These are phyloP conservation scores for Gandaritis pyraliata DNA, from an alignment of 2,888 invertebrate species.

Conservation along the genomic window DNA sequence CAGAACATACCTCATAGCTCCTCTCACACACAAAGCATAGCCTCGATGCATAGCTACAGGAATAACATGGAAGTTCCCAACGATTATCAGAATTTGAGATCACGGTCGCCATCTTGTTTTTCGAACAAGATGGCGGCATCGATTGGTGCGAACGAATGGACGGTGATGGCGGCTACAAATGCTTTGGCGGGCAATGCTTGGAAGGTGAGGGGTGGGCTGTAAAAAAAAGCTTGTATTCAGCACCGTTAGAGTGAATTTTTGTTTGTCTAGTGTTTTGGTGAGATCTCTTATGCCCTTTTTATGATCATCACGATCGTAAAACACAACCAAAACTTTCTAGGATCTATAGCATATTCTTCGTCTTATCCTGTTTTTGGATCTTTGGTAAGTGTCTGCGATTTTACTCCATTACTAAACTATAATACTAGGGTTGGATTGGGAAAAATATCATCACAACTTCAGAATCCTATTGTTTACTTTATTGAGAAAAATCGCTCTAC, in stretches of 20 bases:
- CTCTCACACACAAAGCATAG: constrained; percentile 81
- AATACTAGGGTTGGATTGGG: too few relatives aligned
- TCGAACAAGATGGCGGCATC: constrained; percentile 82
- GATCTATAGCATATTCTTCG: background rate
- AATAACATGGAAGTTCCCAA: constrained; percentile 79
- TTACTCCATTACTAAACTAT: background rate
- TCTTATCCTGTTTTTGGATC: background rate
- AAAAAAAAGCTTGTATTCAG: constrained; percentile 57
- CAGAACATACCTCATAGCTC: constrained; percentile 78
- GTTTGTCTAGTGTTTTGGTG: constrained; percentile 65
- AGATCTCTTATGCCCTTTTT: constrained; percentile 59
- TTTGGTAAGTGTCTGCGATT: background rate
- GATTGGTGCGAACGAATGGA: constrained; percentile 81
- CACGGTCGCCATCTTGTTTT: constrained; percentile 83
- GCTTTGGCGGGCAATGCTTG: constrained; percentile 63
- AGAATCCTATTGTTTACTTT: too few relatives aligned
- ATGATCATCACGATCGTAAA: background rate
- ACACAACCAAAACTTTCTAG: background rate
- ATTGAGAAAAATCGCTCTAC: background rate
- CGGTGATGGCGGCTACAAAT: constrained; percentile 73
- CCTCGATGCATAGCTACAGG: constrained; percentile 83
- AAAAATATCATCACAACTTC: too few relatives aligned
- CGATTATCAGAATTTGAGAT: constrained; percentile 80
- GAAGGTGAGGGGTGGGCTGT: constrained; percentile 84
- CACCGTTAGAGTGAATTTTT: constrained; percentile 61